phyloP scores from a whole-genome alignment of 2,888 invertebrate genomes.

The Pegoplata infirma region DNA sequence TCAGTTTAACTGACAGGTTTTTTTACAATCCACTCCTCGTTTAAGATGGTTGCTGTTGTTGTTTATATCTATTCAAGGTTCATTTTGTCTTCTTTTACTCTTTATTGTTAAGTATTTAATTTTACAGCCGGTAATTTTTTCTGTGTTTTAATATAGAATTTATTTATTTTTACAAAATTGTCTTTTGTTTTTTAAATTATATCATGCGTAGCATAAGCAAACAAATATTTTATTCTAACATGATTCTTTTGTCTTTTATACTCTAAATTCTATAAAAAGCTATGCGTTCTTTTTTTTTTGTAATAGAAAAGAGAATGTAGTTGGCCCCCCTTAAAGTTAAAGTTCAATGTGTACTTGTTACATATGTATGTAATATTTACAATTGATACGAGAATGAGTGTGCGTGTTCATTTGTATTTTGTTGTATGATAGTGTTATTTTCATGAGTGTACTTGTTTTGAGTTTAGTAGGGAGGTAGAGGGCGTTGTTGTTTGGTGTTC shows the following conservation, averaged over 20 bases:
- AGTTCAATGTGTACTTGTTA: conserved; percentile 44
- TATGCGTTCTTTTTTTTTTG: conserved; percentile 8
- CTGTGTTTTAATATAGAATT: conserved; percentile 2
- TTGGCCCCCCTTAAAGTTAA: conserved; percentile 47
- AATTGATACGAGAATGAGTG: neutral
- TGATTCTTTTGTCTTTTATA: neutral
- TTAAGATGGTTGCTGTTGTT: neutral
- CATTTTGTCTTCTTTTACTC: neutral
- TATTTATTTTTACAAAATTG: neutral
- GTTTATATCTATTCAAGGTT: neutral
- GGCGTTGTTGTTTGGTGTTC: conserved; percentile 37
- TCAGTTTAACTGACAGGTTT: conserved; percentile 41
- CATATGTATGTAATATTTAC: conserved; percentile 12
- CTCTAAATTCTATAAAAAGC: neutral
- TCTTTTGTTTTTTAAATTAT: conserved; percentile 33
- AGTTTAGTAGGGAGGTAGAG: conserved; percentile 18
- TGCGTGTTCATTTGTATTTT: too few relatives aligned
- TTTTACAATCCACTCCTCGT: neutral
- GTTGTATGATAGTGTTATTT: neutral
- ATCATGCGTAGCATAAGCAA: conserved; percentile 46
- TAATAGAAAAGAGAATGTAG: too few relatives aligned
- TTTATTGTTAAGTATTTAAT: neutral
- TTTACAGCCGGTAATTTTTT: conserved; percentile 14
- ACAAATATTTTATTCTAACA: conserved; percentile 22
- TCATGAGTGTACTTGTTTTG: neutral